Evolutionary conservation across 2,113 vertebrate genomes (phyloP), one percentile per base, ranked within the genome.

Genomic region (Nothoprocta perdicaria): DNA sequence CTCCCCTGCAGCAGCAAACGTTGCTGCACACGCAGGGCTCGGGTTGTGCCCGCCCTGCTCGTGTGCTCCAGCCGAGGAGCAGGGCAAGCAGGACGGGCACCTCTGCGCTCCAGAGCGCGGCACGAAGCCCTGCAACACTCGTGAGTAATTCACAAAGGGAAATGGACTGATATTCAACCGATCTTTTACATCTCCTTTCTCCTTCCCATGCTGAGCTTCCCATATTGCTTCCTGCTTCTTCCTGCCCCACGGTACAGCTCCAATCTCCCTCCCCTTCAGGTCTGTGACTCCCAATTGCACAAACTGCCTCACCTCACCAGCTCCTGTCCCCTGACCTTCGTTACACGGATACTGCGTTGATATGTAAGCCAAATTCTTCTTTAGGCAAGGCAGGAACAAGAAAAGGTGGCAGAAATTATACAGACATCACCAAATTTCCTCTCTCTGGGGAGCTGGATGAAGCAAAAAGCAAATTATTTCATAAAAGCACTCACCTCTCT

Each of bases 261-360:
- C 26, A 52, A 38, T 22, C 68, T 22, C 6, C 45, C 73, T 45
- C 35, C 80, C 53, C 58, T 11, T 50, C 67, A 14, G 18, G 6
- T 16, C 0, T 65, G 55, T 14, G 38, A 35, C n/a, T 81, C 11
- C 3, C 2, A n/a, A 7, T 1, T 40, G 33, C 15, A 22, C 10
- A 11, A 35, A 48, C 58, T 46, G 35, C 6, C 12, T 17, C 17
- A 61, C 16, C 27, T 38, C 73, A 31, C 63, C 15, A 29, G 11
- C 68, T 65, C 43, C 45, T 35, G 31, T 26, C 3, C 41, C 27
- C 40, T 57, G 8, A 38, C 78, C 24, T 14, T 41, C 43, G 60
- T 1, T 31, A 48, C 2, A 23, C 1, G 57, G 12, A 19, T 24
- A 14, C 0, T 26, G 45, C 2, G 18, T 0, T 53, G 14, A 19